These are phyloP conservation scores for Oreochromis grahami DNA, from an alignment of 2,797 vertebrate species.

Conservation along the genomic window DNA sequence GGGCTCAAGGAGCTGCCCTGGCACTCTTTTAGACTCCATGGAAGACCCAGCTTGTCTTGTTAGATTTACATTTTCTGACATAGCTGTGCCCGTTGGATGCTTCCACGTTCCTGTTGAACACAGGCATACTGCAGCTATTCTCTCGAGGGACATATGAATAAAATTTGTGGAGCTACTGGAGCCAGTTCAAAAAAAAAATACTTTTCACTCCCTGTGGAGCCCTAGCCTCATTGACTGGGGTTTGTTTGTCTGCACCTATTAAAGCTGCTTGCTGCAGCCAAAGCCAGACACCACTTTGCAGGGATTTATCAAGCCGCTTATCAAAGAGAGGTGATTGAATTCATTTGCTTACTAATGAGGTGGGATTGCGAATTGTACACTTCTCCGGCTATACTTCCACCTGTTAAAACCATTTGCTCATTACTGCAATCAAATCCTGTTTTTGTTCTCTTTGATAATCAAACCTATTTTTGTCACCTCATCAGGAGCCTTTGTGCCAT, in stretches of 20 bases:
- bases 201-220: conserved; percentile 37
- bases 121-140: conserved; percentile 14
- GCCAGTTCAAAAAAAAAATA: conserved; percentile 15
- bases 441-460: conserved; percentile 48
- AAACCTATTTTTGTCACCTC: conserved; percentile 40
- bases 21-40: neutral
- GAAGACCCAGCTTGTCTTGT: conserved; percentile 17
- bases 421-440: conserved; percentile 47
- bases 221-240: conserved; percentile 45
- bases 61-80: conserved; percentile 20
- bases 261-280: conserved; percentile 37
- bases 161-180: conserved; percentile 48
- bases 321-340: conserved; percentile 63
- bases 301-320: conserved; percentile 59
- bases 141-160: conserved; percentile 56
- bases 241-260: conserved; percentile 60
- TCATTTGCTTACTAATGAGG: conserved; percentile 67
- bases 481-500: conserved; percentile 32
- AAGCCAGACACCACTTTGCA: conserved; percentile 52
- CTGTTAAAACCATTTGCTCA: conserved; percentile 51
- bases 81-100: neutral
- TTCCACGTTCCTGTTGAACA: conserved; percentile 14
- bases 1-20: neutral
- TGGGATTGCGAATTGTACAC: conserved; percentile 35
- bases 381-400: conserved; percentile 45